phyloP scores from a whole-genome alignment of 2,888 invertebrate species.

The Leptothorax acervorum region DNA sequence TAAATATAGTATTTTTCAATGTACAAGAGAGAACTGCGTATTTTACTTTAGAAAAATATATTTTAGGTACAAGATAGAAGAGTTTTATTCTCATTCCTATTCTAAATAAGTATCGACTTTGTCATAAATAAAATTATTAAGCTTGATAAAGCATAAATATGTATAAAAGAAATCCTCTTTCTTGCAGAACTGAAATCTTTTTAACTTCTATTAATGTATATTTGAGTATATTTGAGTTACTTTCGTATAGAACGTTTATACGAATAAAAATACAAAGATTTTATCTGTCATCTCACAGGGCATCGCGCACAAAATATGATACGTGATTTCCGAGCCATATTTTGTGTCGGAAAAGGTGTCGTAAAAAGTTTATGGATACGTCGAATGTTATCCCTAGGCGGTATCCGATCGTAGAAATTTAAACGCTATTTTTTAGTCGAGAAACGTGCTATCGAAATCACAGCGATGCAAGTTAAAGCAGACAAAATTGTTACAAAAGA shows the following conservation, averaged over 20 bases:
- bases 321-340: slow-evolving; percentile 46
- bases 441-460: slow-evolving; percentile 29
- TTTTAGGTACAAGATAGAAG: slow-evolving; percentile 75
- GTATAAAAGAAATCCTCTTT: background rate
- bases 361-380: slow-evolving; percentile 47
- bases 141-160: background rate
- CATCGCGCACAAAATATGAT: slow-evolving; percentile 40
- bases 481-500: background rate
- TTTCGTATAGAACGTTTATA: slow-evolving; percentile 1
- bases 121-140: slow-evolving; percentile 6
- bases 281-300: slow-evolving; percentile 36
- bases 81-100: background rate
- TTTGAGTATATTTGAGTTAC: slow-evolving; percentile 15
- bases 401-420: slow-evolving; percentile 35
- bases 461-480: background rate
- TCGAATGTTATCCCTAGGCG: slow-evolving; percentile 18
- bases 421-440: slow-evolving; percentile 36
- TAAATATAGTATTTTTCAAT: slow-evolving; percentile 73
- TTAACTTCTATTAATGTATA: background rate
- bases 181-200: background rate
- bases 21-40: slow-evolving; percentile 68
- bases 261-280: slow-evolving; percentile 37
- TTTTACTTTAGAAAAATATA: slow-evolving; percentile 73
- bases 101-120: slow-evolving; percentile 2
- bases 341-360: slow-evolving; percentile 22